Evolutionary conservation across 2,888 invertebrate species (phyloP), one percentile per base, ranked within the genome.

Genomic region (Apotomis turbidana): DNA sequence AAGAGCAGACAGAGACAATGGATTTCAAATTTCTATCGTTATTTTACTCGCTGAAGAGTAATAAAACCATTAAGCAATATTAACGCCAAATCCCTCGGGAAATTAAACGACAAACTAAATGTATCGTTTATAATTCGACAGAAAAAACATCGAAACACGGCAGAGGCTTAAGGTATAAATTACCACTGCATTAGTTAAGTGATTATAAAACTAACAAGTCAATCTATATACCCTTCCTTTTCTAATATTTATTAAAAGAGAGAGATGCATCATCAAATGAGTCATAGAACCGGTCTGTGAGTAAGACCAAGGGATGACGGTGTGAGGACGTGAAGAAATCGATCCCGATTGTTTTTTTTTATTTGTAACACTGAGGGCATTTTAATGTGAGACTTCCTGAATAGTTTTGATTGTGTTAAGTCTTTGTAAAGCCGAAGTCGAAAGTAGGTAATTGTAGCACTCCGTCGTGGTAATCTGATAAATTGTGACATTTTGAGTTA

Each of bases 131-230:
- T 58, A 58, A 58, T 38, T 38, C n/a, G n/a, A 58, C n/a, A 38
- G n/a, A 12, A 38, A 57, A n/a, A 27, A 55, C 55, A 46, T 57
- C n/a, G n/a, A 55, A 64, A 66, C 15, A 36, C 15, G 54, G 54
- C 27, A 15, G 41, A 36, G 27, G 41, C 41, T 58, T 38, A 12
- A 58, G 9, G 12, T 15, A 38, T 58, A 36, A 58, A 12, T 15
- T 12, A 64, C 44, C 55, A 27, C 27, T 6, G 15, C 46, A 57
- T 66, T 57, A 57, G 66, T 66, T 36, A 66, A 55, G 55, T 57
- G 66, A 57, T 57, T 57, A 57, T 57, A 46, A 66, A 46, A 66
- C 55, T 46, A 66, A 66, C 66, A 66, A 66, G 66, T 66, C 66
- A 57, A 55, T 66, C 27, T 9, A 6, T 9, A 6, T 44, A 44